A percentile compares a stretch with the other conserved stretches of the same genome.
These are phyloP conservation scores for Spheniscus humboldti DNA, from an alignment of 2,797 vertebrate genomes.

Conservation along the genomic window DNA sequence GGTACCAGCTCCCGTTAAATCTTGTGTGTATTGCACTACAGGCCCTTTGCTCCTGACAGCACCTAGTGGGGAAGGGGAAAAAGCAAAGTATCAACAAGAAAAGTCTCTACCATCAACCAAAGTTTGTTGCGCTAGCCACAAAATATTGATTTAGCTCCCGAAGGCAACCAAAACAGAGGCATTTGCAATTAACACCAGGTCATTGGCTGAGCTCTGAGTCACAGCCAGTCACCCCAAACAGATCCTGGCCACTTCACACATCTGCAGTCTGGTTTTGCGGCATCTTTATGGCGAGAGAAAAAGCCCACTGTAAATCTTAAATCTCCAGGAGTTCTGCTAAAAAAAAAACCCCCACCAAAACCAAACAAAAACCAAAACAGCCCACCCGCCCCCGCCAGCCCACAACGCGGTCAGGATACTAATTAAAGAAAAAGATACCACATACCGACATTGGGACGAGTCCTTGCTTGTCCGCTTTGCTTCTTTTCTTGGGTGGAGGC, in stretches of 20 bases:
- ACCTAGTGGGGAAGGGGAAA: conserved; percentile 66
- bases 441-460: conserved; percentile 91
- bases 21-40: conserved; percentile 93
- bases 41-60: conserved; percentile 92
- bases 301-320: background rate
- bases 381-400: background rate
- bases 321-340: background rate
- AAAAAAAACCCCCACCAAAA: background rate
- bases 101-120: background rate
- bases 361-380: background rate
- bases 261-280: background rate
- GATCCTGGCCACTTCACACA: background rate
- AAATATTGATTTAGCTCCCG: accelerated
- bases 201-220: accelerated
- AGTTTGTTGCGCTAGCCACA: accelerated
- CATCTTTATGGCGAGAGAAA: background rate
- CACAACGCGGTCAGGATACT: accelerated
- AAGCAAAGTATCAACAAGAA: background rate
- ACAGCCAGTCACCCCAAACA: no score
- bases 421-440: background rate
- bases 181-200: accelerated
- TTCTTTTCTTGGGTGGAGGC: conserved; percentile 93
- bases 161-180: accelerated
- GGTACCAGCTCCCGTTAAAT: conserved; percentile 71
- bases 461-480: conserved; percentile 87